Evolutionary conservation across 1,140 invertebrate genomes (phyloP).

Genomic region (Anadara kagoshimensis): DNA sequence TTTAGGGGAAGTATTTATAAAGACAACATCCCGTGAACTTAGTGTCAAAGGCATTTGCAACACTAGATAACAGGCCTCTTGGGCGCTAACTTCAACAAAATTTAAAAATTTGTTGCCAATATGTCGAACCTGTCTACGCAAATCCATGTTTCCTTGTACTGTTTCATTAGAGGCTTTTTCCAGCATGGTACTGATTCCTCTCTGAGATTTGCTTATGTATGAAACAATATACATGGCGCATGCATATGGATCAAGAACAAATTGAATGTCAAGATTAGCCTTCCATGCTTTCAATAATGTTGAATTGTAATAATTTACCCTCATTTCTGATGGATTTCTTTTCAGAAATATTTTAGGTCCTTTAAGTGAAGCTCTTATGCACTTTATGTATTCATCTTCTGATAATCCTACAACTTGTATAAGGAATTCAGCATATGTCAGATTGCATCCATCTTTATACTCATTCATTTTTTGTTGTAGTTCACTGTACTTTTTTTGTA

Average conservation of each 20-base stretch:
- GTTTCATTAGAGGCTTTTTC: conserved; percentile 39
- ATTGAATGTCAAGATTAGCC: conserved; percentile 41
- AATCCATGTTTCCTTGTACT: conserved; percentile 29
- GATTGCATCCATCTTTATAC: conserved; percentile 24
- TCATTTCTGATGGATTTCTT: conserved; percentile 19
- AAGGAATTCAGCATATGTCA: conserved; percentile 24
- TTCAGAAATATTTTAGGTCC: conserved; percentile 35
- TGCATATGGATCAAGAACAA: conserved; percentile 42
- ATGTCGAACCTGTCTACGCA: conserved; percentile 34
- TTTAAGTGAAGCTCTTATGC: conserved; percentile 28
- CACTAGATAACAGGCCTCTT: conserved; percentile 27
- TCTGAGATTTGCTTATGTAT: conserved; percentile 48
- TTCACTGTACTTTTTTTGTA: conserved; percentile 16
- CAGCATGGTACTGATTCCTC: conserved; percentile 47
- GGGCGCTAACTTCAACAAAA: conserved; percentile 27
- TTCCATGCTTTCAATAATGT: conserved; percentile 21
- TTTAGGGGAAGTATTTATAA: conserved; percentile 37
- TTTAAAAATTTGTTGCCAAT: conserved; percentile 16
- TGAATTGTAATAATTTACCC: conserved; percentile 27
- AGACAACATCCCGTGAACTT: conserved; percentile 23
- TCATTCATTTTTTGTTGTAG: conserved; percentile 22
- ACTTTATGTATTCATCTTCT: conserved; percentile 36
- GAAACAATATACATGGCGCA: conserved; percentile 43
- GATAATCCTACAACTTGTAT: conserved; percentile 8
- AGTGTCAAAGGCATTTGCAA: conserved; percentile 34